Evolutionary conservation across 2,888 invertebrate genomes (phyloP), one percentile per base, ranked within the genome.

Genomic region (Sphaeridia pumilis): DNA sequence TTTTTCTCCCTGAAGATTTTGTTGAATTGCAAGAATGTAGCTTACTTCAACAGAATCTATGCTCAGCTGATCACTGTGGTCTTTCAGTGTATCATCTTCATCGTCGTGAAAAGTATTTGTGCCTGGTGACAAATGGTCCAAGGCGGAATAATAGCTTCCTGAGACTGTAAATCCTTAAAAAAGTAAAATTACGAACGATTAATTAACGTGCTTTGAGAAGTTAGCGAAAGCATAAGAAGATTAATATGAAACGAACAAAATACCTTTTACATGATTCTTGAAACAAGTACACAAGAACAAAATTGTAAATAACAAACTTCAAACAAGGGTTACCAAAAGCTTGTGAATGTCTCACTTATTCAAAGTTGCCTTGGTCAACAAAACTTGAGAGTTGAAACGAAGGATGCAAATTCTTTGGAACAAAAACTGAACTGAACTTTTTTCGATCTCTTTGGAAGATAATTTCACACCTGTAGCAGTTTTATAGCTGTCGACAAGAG

Each of bases 41-140:
- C 42, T 46, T 44, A 61, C 61, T 59, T 61, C 61, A 26, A 61
- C 50, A 14, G 59, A 59, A 44, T 61, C 61, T 34, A 61, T 59
- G 49, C 59, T 59, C 5, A 61, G 52, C 50, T 59, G 59, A 52
- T 61, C 61, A 44, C 56, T 58, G 27, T 58, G 57, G 47, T 61
- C 55, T 47, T 52, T 56, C 14, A 61, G 45, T 21, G 61, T 61
- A 35, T 61, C 61, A 51, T 61, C 61, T 36, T 60, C 60, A 20
- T 46, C 60, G 31, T 54, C 58, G 36, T 60, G 54, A 21, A 28
- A 2, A 24, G 17, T 4, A 28, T 22, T 22, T 20, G 24, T 22
- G 27, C 17, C 27, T 17, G 47, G 46, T 4, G 55, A 46, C 25
- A 51, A 31, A 24, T 56, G 45, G 24, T 49, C 60, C 43, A 60